phyloP scores from a whole-genome alignment of 1,140 invertebrate genomes.

The Diorhabda sublineata region DNA sequence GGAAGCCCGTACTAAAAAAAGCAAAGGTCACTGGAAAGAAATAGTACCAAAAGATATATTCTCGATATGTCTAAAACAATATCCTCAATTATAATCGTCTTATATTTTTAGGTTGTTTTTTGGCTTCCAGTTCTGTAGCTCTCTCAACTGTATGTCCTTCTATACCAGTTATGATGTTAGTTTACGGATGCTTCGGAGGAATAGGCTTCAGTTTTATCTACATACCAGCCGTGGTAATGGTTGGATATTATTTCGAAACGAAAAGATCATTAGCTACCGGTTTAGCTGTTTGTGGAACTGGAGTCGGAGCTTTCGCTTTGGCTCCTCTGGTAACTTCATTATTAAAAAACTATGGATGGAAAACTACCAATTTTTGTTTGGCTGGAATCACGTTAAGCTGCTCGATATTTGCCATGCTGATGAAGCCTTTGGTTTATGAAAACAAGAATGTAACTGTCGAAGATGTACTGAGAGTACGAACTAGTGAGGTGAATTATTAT shows the following conservation, averaged over 20 bases:
- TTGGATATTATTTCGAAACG: conserved; percentile 98
- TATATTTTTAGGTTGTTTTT: too few relatives aligned
- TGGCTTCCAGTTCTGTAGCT: conserved; percentile 43
- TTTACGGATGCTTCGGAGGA: conserved; percentile 91
- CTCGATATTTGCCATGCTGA: conserved; percentile 86
- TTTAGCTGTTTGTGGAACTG: conserved; percentile 94
- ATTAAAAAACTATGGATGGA: conserved; percentile 80
- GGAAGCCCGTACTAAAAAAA: too few relatives aligned
- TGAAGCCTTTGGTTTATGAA: conserved; percentile 74
- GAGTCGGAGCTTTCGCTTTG: conserved; percentile 89
- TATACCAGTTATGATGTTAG: conserved; percentile 85
- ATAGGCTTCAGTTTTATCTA: conserved; percentile 97
- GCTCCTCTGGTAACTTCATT: conserved; percentile 78
- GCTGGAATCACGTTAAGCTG: conserved; percentile 91
- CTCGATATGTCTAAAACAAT: too few relatives aligned
- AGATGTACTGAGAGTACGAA: neutral
- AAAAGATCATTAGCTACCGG: conserved; percentile 94
- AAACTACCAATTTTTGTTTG: conserved; percentile 84
- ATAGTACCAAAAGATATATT: too few relatives aligned
- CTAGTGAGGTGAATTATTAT: neutral
- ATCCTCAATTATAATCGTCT: too few relatives aligned
- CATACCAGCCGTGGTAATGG: conserved; percentile 95
- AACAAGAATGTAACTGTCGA: conserved; percentile 52
- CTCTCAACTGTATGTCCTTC: conserved; percentile 78
- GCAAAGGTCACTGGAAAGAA: too few relatives aligned